phyloP scores from a whole-genome alignment of 2,113 vertebrate genomes.

The Toxostoma redivivum region DNA sequence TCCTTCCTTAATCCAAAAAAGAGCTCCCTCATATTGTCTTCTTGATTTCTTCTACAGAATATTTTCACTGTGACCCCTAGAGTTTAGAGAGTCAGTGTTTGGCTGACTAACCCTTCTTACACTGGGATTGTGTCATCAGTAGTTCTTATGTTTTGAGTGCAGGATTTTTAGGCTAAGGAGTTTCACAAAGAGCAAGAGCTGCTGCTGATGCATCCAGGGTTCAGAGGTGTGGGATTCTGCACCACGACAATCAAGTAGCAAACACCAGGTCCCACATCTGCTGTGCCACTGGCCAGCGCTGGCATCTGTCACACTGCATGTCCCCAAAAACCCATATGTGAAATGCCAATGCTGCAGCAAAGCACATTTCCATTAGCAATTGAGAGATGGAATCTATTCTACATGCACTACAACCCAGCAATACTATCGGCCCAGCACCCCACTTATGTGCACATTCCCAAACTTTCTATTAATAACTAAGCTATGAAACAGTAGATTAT shows the following conservation, averaged over 20 bases:
- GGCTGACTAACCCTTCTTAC: neutral
- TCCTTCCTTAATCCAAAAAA: neutral
- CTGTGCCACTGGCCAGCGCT: rapidly evolving
- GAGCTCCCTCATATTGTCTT: neutral
- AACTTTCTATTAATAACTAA: neutral
- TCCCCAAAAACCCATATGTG: neutral
- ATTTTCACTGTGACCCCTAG: neutral
- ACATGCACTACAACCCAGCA: neutral
- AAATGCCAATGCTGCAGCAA: neutral
- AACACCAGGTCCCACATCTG: neutral
- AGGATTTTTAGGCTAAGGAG: neutral
- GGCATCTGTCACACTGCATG: neutral
- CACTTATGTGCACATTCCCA: neutral
- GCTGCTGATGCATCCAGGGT: neutral
- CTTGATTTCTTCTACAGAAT: neutral
- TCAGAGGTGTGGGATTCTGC: neutral
- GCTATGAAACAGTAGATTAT: neutral
- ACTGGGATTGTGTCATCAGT: neutral
- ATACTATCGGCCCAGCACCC: neutral
- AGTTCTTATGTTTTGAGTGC: neutral
- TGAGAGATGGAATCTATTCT: neutral
- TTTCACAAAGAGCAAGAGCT: neutral
- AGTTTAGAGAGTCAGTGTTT: neutral
- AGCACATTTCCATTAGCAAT: neutral
- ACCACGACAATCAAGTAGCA: rapidly evolving